Conservation (phyloP, 1,140 invertebrate genomes). For the Kradibia gibbosae region DNA sequence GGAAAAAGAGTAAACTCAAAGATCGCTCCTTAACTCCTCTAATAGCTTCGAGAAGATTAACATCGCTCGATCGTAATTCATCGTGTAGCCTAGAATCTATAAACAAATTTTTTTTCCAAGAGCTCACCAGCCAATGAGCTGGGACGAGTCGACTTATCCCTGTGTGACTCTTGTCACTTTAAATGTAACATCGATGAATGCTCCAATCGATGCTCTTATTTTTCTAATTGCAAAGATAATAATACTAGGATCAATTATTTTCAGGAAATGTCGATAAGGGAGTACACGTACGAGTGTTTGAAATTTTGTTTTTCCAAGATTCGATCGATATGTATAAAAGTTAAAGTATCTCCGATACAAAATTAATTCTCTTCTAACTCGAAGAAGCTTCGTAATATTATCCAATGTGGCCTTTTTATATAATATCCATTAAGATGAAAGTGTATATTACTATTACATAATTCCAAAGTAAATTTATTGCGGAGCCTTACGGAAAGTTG, state of each 20-base stretch:
- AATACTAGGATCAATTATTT: neutral
- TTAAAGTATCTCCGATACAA: no score
- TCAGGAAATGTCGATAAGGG: no score
- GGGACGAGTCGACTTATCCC: neutral
- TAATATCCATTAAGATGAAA: no score
- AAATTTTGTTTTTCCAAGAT: no score
- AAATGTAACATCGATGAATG: neutral
- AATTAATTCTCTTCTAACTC: no score
- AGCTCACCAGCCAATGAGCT: neutral
- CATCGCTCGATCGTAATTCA: slow-evolving; percentile 33
- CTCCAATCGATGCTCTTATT: neutral
- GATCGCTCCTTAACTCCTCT: neutral
- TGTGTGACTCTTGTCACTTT: neutral
- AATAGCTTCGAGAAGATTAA: slow-evolving; percentile 17
- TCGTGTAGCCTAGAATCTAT: slow-evolving; percentile 31
- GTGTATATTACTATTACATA: no score
- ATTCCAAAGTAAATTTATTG: no score
- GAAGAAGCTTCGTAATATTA: no score
- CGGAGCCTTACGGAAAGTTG: no score
- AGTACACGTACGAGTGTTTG: no score
- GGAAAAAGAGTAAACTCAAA: neutral
- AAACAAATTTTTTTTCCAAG: slow-evolving; percentile 37
- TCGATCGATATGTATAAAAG: no score
- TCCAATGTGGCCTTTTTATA: no score
- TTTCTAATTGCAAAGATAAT: neutral